phyloP scores from a whole-genome alignment of 2,888 invertebrate species.

The Lepidochrysops patricia region DNA sequence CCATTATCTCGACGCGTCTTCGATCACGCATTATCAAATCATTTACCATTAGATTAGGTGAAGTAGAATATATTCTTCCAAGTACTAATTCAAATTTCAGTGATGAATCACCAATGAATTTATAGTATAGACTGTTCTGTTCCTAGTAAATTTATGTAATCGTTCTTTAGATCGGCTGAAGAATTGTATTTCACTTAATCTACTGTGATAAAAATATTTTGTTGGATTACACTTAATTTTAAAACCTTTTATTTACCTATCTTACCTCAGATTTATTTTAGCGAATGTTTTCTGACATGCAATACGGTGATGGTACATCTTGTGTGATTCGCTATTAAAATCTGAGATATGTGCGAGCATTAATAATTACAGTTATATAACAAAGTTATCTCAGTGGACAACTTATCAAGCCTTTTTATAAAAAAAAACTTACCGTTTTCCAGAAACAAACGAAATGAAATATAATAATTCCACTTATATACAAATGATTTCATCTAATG shows the following conservation, averaged over 20 bases:
- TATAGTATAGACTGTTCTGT: slow-evolving; percentile 58
- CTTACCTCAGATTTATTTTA: slow-evolving; percentile 45
- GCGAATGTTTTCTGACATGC: slow-evolving; percentile 29
- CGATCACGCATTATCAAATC: slow-evolving; percentile 44
- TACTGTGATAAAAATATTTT: slow-evolving; percentile 40
- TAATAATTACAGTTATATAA: slow-evolving; percentile 27
- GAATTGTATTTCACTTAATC: slow-evolving; percentile 55
- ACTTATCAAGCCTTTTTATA: slow-evolving; percentile 20
- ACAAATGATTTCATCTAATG: slow-evolving; percentile 9
- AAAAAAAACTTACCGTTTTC: not conserved
- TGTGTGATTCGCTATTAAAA: slow-evolving; percentile 35
- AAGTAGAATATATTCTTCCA: slow-evolving; percentile 37
- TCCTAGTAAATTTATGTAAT: slow-evolving; percentile 53
- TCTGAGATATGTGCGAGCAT: slow-evolving; percentile 47
- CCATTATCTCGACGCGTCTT: slow-evolving; percentile 55
- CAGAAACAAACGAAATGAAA: not conserved
- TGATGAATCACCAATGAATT: slow-evolving; percentile 70
- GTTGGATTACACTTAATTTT: slow-evolving; percentile 23
- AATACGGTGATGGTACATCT: slow-evolving; percentile 13
- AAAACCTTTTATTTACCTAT: slow-evolving; percentile 35
- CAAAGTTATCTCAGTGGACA: slow-evolving; percentile 37
- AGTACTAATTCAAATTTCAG: slow-evolving; percentile 57
- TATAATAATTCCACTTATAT: slow-evolving; percentile 11
- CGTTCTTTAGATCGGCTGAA: slow-evolving; percentile 39
- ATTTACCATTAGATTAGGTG: slow-evolving; percentile 57